A percentile compares a stretch with the other conserved stretches of the same genome.
Conservation (phyloP, 1,140 invertebrate species). For the Rhagoletis pomonella region DNA sequence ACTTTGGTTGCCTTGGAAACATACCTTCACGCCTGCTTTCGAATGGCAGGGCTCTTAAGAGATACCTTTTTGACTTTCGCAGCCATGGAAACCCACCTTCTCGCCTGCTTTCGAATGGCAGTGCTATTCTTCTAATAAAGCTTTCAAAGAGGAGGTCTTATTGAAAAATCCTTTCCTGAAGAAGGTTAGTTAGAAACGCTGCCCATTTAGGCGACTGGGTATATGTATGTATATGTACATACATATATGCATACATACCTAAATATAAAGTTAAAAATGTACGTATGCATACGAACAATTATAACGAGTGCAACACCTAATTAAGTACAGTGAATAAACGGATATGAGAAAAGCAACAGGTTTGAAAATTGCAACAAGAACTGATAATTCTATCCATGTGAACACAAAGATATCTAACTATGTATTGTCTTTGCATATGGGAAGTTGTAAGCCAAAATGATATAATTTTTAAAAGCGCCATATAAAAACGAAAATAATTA, state of each 20-base stretch:
- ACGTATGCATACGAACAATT: background rate
- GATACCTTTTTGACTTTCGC: no score
- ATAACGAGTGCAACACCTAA: background rate
- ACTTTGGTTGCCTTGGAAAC: no score
- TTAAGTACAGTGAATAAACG: slow-evolving; percentile 23
- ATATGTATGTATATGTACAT: background rate
- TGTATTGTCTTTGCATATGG: background rate
- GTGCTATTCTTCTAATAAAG: no score
- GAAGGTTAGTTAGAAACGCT: no score
- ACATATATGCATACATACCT: background rate
- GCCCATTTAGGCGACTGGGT: no score
- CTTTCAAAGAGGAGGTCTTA: no score
- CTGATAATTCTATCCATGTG: background rate
- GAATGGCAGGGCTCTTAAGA: no score
- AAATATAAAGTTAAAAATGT: background rate
- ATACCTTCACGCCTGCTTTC: no score
- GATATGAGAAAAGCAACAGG: slow-evolving; percentile 26
- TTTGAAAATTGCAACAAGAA: slow-evolving; percentile 1
- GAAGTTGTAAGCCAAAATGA: background rate
- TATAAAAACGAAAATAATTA: background rate
- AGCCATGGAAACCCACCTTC: no score
- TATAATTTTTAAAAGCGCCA: background rate
- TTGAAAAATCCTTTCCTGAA: no score
- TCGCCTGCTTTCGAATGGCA: no score
- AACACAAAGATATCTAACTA: background rate